phyloP scores from a whole-genome alignment of 2,797 vertebrate species.

The Lithobates pipiens region DNA sequence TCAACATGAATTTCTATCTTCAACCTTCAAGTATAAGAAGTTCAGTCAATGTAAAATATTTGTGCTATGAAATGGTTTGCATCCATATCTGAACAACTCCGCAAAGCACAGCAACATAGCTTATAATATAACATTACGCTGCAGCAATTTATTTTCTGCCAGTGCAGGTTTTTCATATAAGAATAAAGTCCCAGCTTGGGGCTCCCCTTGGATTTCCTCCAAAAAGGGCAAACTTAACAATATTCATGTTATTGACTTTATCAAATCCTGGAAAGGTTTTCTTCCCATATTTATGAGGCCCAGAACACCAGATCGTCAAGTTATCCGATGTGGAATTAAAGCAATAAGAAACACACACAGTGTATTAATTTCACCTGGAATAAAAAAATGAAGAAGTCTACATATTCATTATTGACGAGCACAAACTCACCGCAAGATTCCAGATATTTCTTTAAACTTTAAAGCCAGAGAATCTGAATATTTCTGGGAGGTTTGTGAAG shows the following conservation, averaged over 20 bases:
- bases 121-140: not conserved
- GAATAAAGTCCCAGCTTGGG: constrained; percentile 3
- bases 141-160: constrained; percentile 22
- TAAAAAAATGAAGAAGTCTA: not conserved
- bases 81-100: not conserved
- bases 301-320: not conserved
- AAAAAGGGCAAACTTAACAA: not conserved
- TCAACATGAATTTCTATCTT: too few relatives aligned
- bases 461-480: too few relatives aligned
- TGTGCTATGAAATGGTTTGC: not conserved
- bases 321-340: not conserved
- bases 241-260: constrained; percentile 20
- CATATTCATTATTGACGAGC: not conserved
- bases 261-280: constrained; percentile 1
- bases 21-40: too few relatives aligned
- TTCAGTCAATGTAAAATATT: not conserved
- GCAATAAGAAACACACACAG: not conserved
- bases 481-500: not conserved
- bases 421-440: not conserved
- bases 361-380: not conserved
- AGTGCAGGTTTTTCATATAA: not conserved
- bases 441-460: not conserved
- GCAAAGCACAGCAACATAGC: not conserved
- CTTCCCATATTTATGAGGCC: constrained; percentile 2
- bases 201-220: not conserved